Evolutionary conservation across 2,888 invertebrate species (phyloP).

Genomic region (Nezara viridula): DNA sequence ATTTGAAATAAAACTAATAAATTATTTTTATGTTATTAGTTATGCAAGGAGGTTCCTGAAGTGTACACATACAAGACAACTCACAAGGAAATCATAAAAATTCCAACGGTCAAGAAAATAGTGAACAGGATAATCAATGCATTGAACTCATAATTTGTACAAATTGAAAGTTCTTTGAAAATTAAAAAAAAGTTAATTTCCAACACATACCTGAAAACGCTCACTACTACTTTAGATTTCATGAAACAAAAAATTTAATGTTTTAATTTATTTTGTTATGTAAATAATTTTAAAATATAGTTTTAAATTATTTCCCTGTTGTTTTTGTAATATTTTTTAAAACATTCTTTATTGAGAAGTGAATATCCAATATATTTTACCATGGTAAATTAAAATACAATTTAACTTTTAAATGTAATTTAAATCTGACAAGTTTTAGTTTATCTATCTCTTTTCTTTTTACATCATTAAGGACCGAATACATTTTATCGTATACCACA

Average conservation of each 20-base stretch:
- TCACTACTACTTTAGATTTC: not conserved
- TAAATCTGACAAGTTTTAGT: too few relatives aligned
- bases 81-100: constrained; percentile 89
- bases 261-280: constrained; percentile 1
- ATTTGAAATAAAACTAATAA: not conserved
- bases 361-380: too few relatives aligned
- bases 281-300: not conserved
- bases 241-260: not conserved
- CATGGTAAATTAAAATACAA: too few relatives aligned
- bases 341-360: too few relatives aligned
- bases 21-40: constrained; percentile 70
- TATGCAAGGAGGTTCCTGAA: constrained; percentile 77
- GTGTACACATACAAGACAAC: constrained; percentile 81
- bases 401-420: too few relatives aligned
- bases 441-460: too few relatives aligned
- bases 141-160: not conserved
- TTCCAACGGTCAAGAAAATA: constrained; percentile 75
- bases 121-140: constrained; percentile 60
- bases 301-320: too few relatives aligned
- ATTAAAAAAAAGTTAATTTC: too few relatives aligned
- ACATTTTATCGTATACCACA: too few relatives aligned
- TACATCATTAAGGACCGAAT: too few relatives aligned
- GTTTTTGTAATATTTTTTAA: too few relatives aligned
- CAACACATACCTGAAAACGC: too few relatives aligned
- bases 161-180: not conserved